A percentile compares a stretch with the other conserved stretches of the same genome.
Evolutionary conservation across 1,140 invertebrate genomes (phyloP).

Genomic region (Tetraneura akinire): DNA sequence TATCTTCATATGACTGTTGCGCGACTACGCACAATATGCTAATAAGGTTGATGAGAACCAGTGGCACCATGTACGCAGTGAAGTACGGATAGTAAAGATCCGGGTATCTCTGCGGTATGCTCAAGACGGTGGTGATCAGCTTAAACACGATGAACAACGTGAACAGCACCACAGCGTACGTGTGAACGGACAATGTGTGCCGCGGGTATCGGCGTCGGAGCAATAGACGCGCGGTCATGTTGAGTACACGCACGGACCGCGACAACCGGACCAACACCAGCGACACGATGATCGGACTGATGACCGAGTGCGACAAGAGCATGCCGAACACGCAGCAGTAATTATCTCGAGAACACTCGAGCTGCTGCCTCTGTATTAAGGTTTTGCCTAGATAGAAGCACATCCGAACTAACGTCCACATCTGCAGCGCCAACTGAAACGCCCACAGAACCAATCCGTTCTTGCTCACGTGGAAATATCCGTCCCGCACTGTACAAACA

Average conservation of each 20-base stretch:
- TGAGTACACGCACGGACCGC: constrained; percentile 4
- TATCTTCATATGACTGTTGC: constrained; percentile 39
- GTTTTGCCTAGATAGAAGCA: constrained; percentile 30
- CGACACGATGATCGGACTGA: constrained; percentile 35
- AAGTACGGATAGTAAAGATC: constrained; percentile 46
- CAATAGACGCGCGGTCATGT: constrained; percentile 35
- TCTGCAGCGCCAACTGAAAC: constrained; percentile 11
- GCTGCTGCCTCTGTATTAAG: background rate
- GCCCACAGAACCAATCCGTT: constrained; percentile 8
- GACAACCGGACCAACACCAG: constrained; percentile 30
- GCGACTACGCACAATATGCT: constrained; percentile 32
- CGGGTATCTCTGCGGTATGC: constrained; percentile 28
- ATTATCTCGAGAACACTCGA: constrained; percentile 39
- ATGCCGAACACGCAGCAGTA: constrained; percentile 45
- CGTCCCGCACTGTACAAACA: background rate
- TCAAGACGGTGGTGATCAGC: constrained; percentile 29
- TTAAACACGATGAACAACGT: constrained; percentile 35
- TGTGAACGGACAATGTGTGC: background rate
- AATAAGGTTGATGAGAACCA: constrained; percentile 42
- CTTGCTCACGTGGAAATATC: constrained; percentile 31
- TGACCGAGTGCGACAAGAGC: constrained; percentile 39
- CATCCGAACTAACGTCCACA: constrained; percentile 39
- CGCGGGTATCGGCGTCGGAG: constrained; percentile 12
- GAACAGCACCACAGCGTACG: constrained; percentile 13
- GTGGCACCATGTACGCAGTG: constrained; percentile 39